A percentile compares a stretch with the other conserved stretches of the same genome.
Evolutionary conservation across 2,113 vertebrate species (phyloP).

Genomic region (Chaenogobius annularis): DNA sequence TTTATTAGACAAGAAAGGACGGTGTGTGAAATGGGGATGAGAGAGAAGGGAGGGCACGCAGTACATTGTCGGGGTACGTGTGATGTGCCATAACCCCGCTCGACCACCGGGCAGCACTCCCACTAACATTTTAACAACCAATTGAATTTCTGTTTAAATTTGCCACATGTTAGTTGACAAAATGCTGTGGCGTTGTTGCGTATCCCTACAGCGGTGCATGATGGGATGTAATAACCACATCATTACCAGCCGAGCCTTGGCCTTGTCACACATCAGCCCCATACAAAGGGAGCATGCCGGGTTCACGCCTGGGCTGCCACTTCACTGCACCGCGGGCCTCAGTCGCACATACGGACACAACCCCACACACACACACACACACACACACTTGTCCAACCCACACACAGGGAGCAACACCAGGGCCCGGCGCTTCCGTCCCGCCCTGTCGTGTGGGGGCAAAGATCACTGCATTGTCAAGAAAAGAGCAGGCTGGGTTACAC

Average conservation of each 20-base stretch:
- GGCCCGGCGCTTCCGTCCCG: conserved; percentile 40
- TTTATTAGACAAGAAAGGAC: too few species aligned
- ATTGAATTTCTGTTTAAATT: too few species aligned
- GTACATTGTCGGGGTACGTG: too few species aligned
- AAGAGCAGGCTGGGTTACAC: conserved; percentile 21
- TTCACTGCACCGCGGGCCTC: conserved; percentile 48
- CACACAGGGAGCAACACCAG: conserved; percentile 44
- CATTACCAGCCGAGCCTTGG: conserved; percentile 68
- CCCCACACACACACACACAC: conserved; percentile 28
- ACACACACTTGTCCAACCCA: conserved; percentile 26
- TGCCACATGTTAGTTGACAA: too few species aligned
- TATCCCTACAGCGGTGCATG: conserved; percentile 63
- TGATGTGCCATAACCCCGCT: too few species aligned
- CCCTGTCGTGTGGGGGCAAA: conserved; percentile 44
- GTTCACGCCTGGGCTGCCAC: conserved; percentile 63
- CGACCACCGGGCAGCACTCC: too few species aligned
- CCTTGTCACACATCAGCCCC: conserved; percentile 67
- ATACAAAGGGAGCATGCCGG: conserved; percentile 70
- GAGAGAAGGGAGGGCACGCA: too few species aligned
- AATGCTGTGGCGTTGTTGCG: conserved; percentile 32
- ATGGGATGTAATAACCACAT: conserved; percentile 77
- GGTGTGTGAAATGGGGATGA: too few species aligned
- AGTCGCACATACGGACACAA: conserved; percentile 50
- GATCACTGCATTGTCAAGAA: conserved; percentile 37
- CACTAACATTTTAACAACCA: too few species aligned